Conservation (phyloP, 2,113 vertebrate genomes). For the Orcinus orca region DNA sequence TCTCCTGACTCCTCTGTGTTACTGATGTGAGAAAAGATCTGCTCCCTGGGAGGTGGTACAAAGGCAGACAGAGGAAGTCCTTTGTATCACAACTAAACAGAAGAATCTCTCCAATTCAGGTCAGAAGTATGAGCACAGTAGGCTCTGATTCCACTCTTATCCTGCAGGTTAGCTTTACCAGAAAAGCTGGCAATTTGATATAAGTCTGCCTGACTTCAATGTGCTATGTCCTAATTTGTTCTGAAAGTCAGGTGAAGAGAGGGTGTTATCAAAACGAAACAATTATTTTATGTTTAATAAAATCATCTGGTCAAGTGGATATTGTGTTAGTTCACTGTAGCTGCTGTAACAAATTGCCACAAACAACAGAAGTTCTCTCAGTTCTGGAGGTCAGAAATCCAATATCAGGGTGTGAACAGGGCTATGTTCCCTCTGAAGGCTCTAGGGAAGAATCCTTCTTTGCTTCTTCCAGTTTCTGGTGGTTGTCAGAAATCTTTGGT, state of each 20-base stretch:
- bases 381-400: background rate
- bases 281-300: background rate
- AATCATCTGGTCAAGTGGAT: background rate
- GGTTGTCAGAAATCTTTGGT: background rate
- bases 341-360: background rate
- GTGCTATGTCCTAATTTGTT: background rate
- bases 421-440: background rate
- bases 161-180: background rate
- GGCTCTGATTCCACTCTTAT: background rate
- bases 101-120: background rate
- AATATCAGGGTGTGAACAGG: background rate
- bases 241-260: background rate
- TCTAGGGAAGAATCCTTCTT: background rate
- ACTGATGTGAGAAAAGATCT: too few species aligned
- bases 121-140: background rate
- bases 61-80: too few species aligned
- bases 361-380: background rate
- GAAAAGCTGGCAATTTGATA: background rate
- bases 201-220: background rate
- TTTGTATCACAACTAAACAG: background rate
- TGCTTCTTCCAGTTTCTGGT: too few species aligned
- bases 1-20: too few species aligned
- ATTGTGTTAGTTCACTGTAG: background rate
- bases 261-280: background rate
- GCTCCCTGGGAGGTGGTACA: background rate